A percentile compares a stretch with the other conserved stretches of the same genome.
Evolutionary conservation across 2,888 invertebrate genomes (phyloP).

Genomic region (Phaonia tiefii): DNA sequence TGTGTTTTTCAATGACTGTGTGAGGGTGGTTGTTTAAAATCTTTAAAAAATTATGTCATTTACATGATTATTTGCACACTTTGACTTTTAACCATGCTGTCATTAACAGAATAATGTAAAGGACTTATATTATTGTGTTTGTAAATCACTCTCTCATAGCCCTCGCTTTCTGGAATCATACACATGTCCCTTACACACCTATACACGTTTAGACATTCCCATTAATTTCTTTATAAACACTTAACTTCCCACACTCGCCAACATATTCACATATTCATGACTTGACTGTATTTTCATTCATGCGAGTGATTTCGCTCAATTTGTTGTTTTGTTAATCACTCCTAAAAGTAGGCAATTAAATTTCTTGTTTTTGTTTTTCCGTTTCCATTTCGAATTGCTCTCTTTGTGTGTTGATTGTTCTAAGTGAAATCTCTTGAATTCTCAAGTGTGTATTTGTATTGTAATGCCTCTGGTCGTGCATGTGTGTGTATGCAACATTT

Average conservation of each 20-base stretch:
- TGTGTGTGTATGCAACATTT: slow-evolving; percentile 32
- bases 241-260: background rate
- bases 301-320: background rate
- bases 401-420: background rate
- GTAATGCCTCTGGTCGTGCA: background rate
- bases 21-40: background rate
- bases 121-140: too few species aligned
- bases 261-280: background rate
- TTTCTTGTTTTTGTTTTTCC: background rate
- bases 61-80: background rate
- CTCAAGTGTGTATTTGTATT: background rate
- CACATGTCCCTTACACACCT: too few species aligned
- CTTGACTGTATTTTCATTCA: too few species aligned
- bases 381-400: background rate
- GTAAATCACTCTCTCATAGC: too few species aligned
- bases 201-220: too few species aligned
- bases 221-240: background rate
- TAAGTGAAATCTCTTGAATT: slow-evolving; percentile 11
- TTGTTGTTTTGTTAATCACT: slow-evolving; percentile 23
- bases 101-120: too few species aligned
- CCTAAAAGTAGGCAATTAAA: slow-evolving; percentile 32
- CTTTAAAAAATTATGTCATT: slow-evolving; percentile 19
- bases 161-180: too few species aligned
- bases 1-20: too few species aligned
- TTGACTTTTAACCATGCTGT: background rate